Evolutionary conservation across 2,797 vertebrate genomes (phyloP).

Genomic region (Bradypus variegatus): DNA sequence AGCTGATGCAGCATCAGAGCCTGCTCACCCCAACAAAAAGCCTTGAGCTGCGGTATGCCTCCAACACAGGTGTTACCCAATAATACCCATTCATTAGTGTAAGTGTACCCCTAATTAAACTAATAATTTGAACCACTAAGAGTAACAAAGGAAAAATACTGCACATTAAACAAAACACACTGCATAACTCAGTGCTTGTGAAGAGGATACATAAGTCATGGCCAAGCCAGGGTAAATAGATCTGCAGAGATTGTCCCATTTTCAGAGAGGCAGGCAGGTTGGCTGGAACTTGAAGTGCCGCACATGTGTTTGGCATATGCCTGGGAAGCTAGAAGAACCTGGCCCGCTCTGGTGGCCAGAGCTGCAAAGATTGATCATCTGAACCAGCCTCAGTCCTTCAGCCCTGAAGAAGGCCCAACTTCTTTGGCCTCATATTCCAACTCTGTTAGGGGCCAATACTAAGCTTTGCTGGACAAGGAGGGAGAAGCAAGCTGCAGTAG

Average conservation of each 20-base stretch:
- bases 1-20: neutral
- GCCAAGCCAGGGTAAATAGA: too few relatives aligned
- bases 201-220: neutral
- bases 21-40: neutral
- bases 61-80: neutral
- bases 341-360: neutral
- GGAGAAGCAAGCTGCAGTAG: neutral
- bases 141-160: neutral
- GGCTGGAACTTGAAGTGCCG: neutral
- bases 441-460: neutral
- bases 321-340: neutral
- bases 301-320: neutral
- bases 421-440: neutral
- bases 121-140: neutral
- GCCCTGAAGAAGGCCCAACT: neutral
- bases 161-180: neutral
- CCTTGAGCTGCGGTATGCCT: neutral
- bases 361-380: neutral
- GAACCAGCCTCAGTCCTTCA: neutral
- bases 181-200: neutral
- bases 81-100: neutral
- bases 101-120: neutral
- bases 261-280: neutral
- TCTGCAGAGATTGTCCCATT: neutral
- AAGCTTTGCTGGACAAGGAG: neutral